Conservation (phyloP, 2,113 vertebrate genomes). For the Toxotes chatareus region DNA sequence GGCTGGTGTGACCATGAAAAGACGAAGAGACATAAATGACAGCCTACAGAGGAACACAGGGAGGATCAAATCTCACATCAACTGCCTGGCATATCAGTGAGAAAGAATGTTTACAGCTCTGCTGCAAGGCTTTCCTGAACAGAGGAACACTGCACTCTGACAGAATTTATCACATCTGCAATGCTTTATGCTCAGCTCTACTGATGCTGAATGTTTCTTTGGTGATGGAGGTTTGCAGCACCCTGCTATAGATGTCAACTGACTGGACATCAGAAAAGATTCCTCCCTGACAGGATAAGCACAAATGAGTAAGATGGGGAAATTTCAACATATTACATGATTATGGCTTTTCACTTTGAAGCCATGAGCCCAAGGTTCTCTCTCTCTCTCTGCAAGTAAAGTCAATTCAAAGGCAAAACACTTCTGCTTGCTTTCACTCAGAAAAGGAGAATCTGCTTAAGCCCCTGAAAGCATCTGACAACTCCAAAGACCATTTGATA, state of each 20-base stretch:
- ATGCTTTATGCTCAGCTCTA: slow-evolving; percentile 26
- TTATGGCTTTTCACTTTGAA: slow-evolving; percentile 42
- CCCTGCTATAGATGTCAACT: slow-evolving; percentile 15
- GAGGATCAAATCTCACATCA: slow-evolving; percentile 66
- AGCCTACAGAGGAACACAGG: slow-evolving; percentile 54
- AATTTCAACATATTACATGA: slow-evolving; percentile 19
- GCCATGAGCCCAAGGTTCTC: slow-evolving; percentile 16
- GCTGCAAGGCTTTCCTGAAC: slow-evolving; percentile 59
- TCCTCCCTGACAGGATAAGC: neutral
- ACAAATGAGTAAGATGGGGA: slow-evolving; percentile 6
- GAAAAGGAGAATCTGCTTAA: slow-evolving; percentile 18
- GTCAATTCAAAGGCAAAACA: slow-evolving; percentile 37
- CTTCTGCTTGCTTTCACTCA: slow-evolving; percentile 25
- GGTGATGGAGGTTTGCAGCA: slow-evolving; percentile 19
- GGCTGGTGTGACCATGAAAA: slow-evolving; percentile 59
- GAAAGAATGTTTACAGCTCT: slow-evolving; percentile 61
- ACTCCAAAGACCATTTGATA: slow-evolving; percentile 57
- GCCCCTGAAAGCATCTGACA: slow-evolving; percentile 53
- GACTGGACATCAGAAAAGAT: slow-evolving; percentile 36
- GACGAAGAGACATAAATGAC: slow-evolving; percentile 68
- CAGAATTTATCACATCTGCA: slow-evolving; percentile 48
- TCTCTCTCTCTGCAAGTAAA: slow-evolving; percentile 11
- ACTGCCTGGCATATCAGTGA: slow-evolving; percentile 26
- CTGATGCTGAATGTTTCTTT: slow-evolving; percentile 39
- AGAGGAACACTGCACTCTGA: slow-evolving; percentile 49